phyloP scores from a whole-genome alignment of 2,797 vertebrate species.

The Mastacembelus armatus region DNA sequence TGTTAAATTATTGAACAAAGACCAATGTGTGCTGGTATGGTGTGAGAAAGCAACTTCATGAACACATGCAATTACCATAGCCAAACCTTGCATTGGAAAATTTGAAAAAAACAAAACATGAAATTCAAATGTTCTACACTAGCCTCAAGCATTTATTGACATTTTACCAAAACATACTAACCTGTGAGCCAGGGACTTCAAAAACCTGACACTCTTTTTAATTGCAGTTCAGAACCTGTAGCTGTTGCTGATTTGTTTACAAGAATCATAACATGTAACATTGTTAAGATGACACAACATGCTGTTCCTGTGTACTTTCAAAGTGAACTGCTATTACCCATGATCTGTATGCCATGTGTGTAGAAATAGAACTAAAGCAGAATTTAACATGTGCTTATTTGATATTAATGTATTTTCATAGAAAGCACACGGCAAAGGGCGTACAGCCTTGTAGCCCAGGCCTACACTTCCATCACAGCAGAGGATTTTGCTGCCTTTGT shows the following conservation, averaged over 20 bases:
- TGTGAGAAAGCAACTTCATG: not conserved
- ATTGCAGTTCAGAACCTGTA: not conserved
- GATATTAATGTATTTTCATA: conserved; percentile 26
- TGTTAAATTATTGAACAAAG: conserved; percentile 3
- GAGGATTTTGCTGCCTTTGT: conserved; percentile 97
- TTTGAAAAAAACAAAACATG: not conserved
- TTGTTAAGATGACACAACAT: not conserved
- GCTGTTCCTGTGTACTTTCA: not conserved
- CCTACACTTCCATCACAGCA: conserved; percentile 94
- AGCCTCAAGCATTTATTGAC: not conserved
- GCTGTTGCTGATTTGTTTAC: conserved; percentile 31
- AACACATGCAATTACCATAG: not conserved
- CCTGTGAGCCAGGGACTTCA: not conserved
- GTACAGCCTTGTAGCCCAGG: conserved; percentile 94
- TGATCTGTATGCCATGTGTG: conserved; percentile 16
- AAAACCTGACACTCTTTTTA: not conserved
- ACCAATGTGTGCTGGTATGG: not conserved
- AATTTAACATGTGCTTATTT: conserved; percentile 5
- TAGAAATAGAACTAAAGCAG: conserved; percentile 26
- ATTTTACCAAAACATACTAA: conserved; percentile 12
- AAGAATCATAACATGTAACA: not conserved
- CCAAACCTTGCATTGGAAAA: not conserved
- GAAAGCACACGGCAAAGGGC: conserved; percentile 92
- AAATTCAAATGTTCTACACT: not conserved
- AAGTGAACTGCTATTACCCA: not conserved